Evolutionary conservation across 2,888 invertebrate genomes (phyloP).

Genomic region (Liopterus haemorrhoidalis): DNA sequence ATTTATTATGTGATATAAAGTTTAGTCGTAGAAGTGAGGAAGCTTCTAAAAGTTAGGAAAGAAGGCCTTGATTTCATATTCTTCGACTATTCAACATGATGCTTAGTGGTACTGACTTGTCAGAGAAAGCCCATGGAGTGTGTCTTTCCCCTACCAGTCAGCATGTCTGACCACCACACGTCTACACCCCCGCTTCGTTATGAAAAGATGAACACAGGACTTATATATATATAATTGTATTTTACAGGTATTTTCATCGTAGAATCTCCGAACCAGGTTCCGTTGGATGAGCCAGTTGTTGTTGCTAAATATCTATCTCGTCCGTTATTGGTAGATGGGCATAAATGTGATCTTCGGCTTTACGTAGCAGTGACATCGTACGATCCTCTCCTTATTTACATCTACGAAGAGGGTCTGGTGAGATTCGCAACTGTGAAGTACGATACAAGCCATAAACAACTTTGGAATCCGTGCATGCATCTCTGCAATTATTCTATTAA

Average conservation of each 20-base stretch:
- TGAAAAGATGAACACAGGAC: too few species aligned
- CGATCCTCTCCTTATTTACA: conserved; percentile 87
- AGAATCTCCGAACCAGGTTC: conserved; percentile 61
- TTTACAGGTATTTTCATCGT: conserved; percentile 44
- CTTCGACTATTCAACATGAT: too few species aligned
- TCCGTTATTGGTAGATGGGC: conserved; percentile 82
- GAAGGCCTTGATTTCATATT: too few species aligned
- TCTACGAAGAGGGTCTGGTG: conserved; percentile 94
- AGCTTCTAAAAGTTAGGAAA: too few species aligned
- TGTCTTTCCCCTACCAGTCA: too few species aligned
- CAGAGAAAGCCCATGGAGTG: too few species aligned
- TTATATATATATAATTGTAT: too few species aligned
- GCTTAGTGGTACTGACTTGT: too few species aligned
- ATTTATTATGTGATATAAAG: too few species aligned
- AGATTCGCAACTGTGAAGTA: conserved; percentile 94
- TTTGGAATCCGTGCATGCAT: conserved; percentile 96
- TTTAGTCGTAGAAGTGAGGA: too few species aligned
- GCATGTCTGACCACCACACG: too few species aligned
- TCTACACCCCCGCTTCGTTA: too few species aligned
- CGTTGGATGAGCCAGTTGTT: conserved; percentile 83
- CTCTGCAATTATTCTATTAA: conserved; percentile 98
- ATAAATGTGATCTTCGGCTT: conserved; percentile 92
- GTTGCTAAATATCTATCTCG: conserved; percentile 86
- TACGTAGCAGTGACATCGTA: conserved; percentile 93
- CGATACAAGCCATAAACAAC: conserved; percentile 81